phyloP scores from a whole-genome alignment of 2,797 vertebrate species.

The Hemitrygon akajei region DNA sequence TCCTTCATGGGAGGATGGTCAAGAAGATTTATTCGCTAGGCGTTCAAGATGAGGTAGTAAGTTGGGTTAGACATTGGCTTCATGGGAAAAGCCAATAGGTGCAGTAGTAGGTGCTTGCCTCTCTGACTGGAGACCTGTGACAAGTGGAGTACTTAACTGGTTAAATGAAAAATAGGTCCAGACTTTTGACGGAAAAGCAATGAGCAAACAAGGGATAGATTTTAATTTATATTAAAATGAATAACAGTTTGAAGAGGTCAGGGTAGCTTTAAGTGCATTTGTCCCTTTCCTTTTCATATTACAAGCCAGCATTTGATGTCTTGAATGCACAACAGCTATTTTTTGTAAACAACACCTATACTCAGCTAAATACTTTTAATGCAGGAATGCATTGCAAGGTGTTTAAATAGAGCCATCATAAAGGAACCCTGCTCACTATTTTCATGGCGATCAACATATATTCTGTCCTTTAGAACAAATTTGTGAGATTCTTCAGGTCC shows the following conservation, averaged over 20 bases:
- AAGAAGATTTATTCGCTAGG: too few species aligned
- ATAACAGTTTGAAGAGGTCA: neutral
- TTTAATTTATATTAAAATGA: neutral
- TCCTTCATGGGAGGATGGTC: too few species aligned
- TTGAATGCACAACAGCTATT: neutral
- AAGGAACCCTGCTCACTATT: neutral
- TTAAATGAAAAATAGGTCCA: too few species aligned
- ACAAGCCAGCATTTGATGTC: neutral
- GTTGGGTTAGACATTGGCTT: too few species aligned
- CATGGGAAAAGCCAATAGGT: too few species aligned
- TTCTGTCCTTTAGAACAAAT: neutral
- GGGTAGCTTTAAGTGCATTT: neutral
- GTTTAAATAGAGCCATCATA: neutral
- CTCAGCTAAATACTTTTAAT: neutral
- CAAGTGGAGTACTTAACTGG: too few species aligned
- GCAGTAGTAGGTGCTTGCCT: too few species aligned
- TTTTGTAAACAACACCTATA: neutral
- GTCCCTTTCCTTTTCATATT: neutral
- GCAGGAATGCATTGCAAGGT: neutral
- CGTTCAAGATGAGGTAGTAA: too few species aligned
- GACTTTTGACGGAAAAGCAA: too few species aligned
- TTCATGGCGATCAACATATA: neutral
- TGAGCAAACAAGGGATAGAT: neutral
- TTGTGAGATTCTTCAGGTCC: neutral
- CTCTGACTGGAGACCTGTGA: too few species aligned